Base-by-base conservation (phyloP, 2,888 invertebrate genomes). In the Calameuta idolon region DNA sequence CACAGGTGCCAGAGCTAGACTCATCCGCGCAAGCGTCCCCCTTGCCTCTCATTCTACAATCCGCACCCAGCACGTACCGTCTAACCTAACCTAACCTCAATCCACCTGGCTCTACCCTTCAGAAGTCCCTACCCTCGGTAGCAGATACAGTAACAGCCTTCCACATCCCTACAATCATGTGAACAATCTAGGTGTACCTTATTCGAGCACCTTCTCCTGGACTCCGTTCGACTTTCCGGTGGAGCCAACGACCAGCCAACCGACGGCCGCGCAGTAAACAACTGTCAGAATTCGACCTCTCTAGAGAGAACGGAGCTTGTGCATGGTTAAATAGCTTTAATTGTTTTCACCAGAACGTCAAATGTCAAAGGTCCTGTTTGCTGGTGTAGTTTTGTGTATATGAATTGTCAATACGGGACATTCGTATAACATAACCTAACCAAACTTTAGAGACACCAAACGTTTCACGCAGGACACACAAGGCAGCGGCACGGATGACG, bases 1-100 rank as follows among this genome's bases (percentile, higher is more conserved):
- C 90, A 91, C 90, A 91, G 91, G 90, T 91, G 90, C 91, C 86
- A 84, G 87, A 84, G 83, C 83, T 82, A 81, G 84, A 83, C 83
- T 84, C 82, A 84, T 85, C 83, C 87, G 90, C 91, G 91, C 91
- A 90, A 85, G 90, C 91, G 91, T 87, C 82, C 80, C 83, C 81
- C 83, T 83, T 76, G 77, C 80, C 83, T 81, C 83, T 83, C 77
- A 77, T 81, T 81, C 79, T 82, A 55, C 55, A 55, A 84, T 81
- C 79, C 79, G 79, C 82, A 9, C 55, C 55, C 55, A 23, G 55
- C 55, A 55, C 55, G 55, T 23, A 55, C 23, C 55, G 55, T 23
- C 55, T 55, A 55, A 55, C 55, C 40, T 15, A 15, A 40, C 40
- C 55, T 55, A 23, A 55, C 55, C 55, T 55, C 55, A 55, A 55